phyloP scores from a whole-genome alignment of 2,113 vertebrate genomes.

The Neofelis nebulosa region DNA sequence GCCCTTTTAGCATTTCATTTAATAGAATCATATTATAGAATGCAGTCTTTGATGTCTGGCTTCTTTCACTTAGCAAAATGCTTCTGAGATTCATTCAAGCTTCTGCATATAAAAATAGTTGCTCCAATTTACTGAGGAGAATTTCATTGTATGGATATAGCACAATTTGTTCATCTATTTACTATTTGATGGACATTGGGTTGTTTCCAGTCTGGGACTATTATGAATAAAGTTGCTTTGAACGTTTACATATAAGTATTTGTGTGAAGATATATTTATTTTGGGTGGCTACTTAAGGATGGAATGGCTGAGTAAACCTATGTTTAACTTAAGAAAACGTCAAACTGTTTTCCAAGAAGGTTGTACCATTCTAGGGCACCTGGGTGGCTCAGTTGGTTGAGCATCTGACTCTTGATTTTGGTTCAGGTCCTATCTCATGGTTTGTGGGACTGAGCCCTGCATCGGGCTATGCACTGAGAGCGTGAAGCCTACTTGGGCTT shows the following conservation, averaged over 20 bases:
- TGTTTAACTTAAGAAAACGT: neutral
- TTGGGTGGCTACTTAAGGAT: neutral
- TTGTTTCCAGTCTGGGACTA: neutral
- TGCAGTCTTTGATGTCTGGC: neutral
- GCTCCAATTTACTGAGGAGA: neutral
- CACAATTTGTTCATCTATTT: neutral
- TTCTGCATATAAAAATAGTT: neutral
- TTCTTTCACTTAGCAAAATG: conserved; percentile 46
- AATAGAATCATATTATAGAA: conserved; percentile 53
- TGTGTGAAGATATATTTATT: neutral
- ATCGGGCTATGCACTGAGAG: no score
- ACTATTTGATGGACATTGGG: neutral
- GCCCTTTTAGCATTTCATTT: conserved; percentile 48
- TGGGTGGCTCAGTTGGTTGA: no score
- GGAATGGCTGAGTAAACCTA: neutral
- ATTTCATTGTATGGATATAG: neutral
- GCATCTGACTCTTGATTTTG: no score
- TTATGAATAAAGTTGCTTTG: neutral
- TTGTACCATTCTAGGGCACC: neutral
- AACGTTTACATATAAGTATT: neutral
- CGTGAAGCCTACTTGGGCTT: no score
- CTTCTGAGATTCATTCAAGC: neutral
- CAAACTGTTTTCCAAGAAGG: neutral
- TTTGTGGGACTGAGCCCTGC: no score
- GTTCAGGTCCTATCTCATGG: no score